Conservation (phyloP, 2,888 invertebrate genomes). For the Synergus laeviventris region DNA sequence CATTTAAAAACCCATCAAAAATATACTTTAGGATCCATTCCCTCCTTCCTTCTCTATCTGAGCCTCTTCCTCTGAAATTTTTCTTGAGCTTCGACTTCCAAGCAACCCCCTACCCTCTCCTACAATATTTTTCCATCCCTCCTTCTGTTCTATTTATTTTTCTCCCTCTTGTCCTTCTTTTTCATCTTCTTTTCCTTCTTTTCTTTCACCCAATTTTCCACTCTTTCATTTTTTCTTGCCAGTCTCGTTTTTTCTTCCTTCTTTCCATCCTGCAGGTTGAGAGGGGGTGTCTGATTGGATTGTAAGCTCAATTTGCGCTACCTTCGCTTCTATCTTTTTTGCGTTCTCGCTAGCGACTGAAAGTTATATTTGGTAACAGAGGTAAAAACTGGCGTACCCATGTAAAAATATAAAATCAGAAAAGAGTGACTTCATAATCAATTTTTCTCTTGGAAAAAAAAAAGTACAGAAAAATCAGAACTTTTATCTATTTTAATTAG, state of each 20-base stretch:
- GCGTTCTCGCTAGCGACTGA: slow-evolving; percentile 30
- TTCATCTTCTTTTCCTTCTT: slow-evolving; percentile 40
- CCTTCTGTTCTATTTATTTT: slow-evolving; percentile 32
- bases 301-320: slow-evolving; percentile 74
- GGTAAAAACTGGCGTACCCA: not conserved
- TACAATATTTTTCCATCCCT: slow-evolving; percentile 37
- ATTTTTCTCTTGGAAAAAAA: not conserved
- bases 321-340: slow-evolving; percentile 54
- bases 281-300: slow-evolving; percentile 70
- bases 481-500: not conserved
- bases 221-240: slow-evolving; percentile 45
- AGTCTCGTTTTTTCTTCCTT: slow-evolving; percentile 44
- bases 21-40: slow-evolving; percentile 59
- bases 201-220: slow-evolving; percentile 44
- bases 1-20: slow-evolving; percentile 75
- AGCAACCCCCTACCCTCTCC: not conserved
- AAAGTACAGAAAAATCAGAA: not conserved
- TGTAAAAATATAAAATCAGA: slow-evolving; percentile 15
- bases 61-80: slow-evolving; percentile 46
- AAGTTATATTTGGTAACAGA: slow-evolving; percentile 43
- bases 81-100: slow-evolving; percentile 10
- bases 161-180: slow-evolving; percentile 13
- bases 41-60: slow-evolving; percentile 48
- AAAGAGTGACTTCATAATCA: slow-evolving; percentile 1
- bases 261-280: slow-evolving; percentile 56